phyloP scores from a whole-genome alignment of 2,797 vertebrate species.

The Manis crassicaudata region DNA sequence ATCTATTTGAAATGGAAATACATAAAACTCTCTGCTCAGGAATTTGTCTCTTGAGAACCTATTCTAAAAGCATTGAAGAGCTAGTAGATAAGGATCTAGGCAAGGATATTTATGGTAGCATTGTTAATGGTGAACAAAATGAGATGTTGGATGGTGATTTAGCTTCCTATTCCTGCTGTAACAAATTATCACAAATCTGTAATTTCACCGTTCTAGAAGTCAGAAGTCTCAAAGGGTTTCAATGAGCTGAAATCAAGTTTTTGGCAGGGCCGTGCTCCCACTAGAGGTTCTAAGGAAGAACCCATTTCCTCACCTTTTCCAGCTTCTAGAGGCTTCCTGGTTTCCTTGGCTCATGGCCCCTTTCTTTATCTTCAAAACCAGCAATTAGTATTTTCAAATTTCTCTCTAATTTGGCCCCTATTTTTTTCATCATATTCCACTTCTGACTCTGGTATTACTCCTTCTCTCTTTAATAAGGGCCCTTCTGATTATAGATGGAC shows the following conservation, averaged over 20 bases:
- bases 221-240: not conserved
- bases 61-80: not conserved
- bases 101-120: not conserved
- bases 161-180: not conserved
- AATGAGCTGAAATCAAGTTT: not conserved
- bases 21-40: not conserved
- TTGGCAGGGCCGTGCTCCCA: not conserved
- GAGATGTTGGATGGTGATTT: not conserved
- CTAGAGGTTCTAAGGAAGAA: not conserved
- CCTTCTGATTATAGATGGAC: not conserved
- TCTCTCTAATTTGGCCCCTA: not conserved
- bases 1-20: not conserved
- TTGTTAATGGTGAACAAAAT: not conserved
- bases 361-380: not conserved
- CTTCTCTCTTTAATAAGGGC: not conserved
- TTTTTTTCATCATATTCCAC: not conserved
- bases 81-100: not conserved
- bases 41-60: not conserved
- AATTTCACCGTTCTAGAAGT: not conserved
- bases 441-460: not conserved
- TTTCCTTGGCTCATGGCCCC: not conserved
- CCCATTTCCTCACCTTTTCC: not conserved
- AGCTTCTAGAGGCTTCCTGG: not conserved
- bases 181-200: not conserved
- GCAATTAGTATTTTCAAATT: not conserved